Evolutionary conservation across 1,140 invertebrate genomes (phyloP).

Genomic region (Goniozus legneri): DNA sequence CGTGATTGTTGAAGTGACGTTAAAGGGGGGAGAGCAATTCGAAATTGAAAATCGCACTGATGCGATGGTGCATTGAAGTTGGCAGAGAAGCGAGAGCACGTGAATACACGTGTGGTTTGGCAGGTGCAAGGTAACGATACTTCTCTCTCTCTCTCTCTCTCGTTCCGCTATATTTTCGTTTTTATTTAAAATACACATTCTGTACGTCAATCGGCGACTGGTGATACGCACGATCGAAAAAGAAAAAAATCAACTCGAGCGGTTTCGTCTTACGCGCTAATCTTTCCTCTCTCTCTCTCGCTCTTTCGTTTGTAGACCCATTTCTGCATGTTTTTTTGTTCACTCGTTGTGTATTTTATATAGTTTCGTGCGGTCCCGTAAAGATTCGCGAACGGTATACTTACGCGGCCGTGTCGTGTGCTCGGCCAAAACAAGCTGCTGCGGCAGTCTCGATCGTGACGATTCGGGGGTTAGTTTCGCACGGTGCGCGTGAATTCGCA

Average conservation of each 20-base stretch:
- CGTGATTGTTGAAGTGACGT: too few relatives aligned
- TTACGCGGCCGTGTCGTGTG: slow-evolving; percentile 6
- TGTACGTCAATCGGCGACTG: too few relatives aligned
- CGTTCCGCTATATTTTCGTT: background rate
- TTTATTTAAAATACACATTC: too few relatives aligned
- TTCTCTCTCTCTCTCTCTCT: background rate
- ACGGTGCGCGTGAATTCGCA: slow-evolving; percentile 12
- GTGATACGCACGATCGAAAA: too few relatives aligned
- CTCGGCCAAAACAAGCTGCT: slow-evolving; percentile 19
- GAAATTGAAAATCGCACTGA: too few relatives aligned
- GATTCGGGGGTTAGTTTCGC: slow-evolving; percentile 30
- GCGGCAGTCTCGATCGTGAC: slow-evolving; percentile 33
- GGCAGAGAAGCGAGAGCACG: too few relatives aligned
- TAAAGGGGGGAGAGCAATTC: too few relatives aligned
- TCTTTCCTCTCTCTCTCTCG: slow-evolving; percentile 9
- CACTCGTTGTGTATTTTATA: slow-evolving; percentile 31
- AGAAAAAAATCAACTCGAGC: too few relatives aligned
- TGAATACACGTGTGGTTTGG: too few relatives aligned
- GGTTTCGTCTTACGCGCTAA: background rate
- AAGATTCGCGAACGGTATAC: slow-evolving; percentile 15
- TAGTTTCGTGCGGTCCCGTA: slow-evolving; percentile 33
- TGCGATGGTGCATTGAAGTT: too few relatives aligned
- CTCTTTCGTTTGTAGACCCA: slow-evolving; percentile 1
- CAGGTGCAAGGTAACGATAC: too few relatives aligned
- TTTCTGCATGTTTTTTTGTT: background rate